A percentile compares a stretch with the other conserved stretches of the same genome.
These are phyloP conservation scores for Manis pentadactyla DNA, from an alignment of 2,797 vertebrate genomes.

Conservation along the genomic window DNA sequence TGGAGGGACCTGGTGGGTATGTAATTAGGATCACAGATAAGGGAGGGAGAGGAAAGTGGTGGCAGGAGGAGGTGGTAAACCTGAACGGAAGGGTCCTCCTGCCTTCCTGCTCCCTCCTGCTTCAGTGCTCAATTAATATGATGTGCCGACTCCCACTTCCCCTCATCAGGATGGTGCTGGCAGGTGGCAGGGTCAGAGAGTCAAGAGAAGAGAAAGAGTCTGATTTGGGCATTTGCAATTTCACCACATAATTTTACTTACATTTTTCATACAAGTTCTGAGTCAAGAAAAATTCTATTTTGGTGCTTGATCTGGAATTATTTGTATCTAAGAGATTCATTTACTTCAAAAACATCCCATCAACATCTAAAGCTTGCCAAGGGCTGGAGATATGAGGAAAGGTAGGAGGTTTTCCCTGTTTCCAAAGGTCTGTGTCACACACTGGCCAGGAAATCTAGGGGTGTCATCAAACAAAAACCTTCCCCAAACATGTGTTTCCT, in stretches of 20 bases:
- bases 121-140: background rate
- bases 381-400: background rate
- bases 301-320: background rate
- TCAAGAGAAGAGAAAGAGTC: background rate
- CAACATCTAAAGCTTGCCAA: background rate
- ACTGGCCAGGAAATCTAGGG: background rate
- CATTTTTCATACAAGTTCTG: background rate
- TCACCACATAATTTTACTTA: background rate
- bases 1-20: background rate
- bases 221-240: background rate
- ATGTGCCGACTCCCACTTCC: background rate
- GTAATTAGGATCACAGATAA: background rate
- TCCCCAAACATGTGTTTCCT: background rate
- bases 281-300: background rate
- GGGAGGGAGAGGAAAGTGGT: background rate
- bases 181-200: conserved; percentile 38
- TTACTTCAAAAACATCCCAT: background rate
- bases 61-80: background rate
- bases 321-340: background rate
- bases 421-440: background rate
- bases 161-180: background rate
- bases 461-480: background rate
- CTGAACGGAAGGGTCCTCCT: background rate
- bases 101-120: background rate
- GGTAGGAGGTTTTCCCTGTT: fast-evolving